Evolutionary conservation across 2,113 vertebrate species (phyloP).

Genomic region (Callipepla californica): DNA sequence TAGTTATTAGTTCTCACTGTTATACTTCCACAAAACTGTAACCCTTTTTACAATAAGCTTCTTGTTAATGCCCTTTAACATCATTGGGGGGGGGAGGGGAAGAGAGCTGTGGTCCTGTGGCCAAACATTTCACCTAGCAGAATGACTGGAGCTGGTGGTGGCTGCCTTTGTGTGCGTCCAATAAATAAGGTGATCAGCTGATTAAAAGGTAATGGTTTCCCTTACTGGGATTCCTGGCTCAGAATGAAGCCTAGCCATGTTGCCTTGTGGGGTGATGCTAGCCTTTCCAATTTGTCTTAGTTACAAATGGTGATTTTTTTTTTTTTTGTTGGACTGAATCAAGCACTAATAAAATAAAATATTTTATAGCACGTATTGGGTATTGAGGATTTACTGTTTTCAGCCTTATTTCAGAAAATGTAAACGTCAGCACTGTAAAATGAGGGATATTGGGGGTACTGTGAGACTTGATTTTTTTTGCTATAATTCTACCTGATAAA

Average conservation of each 20-base stretch:
- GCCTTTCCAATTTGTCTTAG: neutral
- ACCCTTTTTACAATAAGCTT: neutral
- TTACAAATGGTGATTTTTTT: neutral
- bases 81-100: rapidly evolving
- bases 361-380: neutral
- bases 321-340: neutral
- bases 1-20: neutral
- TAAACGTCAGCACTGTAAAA: neutral
- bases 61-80: neutral
- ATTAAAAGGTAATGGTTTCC: neutral
- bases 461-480: neutral
- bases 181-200: neutral
- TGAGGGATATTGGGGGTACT: neutral
- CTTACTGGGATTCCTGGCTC: neutral
- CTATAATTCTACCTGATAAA: neutral
- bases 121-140: neutral
- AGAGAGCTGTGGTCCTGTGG: neutral
- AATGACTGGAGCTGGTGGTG: neutral
- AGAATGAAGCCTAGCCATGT: neutral
- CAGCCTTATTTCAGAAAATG: neutral
- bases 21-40: neutral
- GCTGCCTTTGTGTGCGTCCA: neutral
- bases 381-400: neutral
- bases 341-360: neutral
- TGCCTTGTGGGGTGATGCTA: neutral